These are phyloP conservation scores for Ostrea denselamellosa DNA, from an alignment of 1,140 invertebrate species.

Conservation along the genomic window DNA sequence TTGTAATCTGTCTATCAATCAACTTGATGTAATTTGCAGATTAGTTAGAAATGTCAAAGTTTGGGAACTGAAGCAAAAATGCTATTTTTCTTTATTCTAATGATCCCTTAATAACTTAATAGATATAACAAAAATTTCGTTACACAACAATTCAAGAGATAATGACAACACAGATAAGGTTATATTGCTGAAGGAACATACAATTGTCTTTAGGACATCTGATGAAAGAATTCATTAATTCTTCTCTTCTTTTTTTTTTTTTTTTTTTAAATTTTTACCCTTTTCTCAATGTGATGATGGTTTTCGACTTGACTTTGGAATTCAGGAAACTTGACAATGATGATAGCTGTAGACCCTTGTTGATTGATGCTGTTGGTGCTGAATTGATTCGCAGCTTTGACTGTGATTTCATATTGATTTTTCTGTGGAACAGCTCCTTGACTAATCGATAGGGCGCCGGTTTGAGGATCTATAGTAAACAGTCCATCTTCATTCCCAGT, in stretches of 20 bases:
- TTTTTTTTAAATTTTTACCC: slow-evolving; percentile 32
- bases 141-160: too few species aligned
- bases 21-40: not conserved
- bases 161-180: not conserved
- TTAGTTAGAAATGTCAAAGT: slow-evolving; percentile 3
- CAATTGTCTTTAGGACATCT: not conserved
- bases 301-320: not conserved
- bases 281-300: slow-evolving; percentile 35
- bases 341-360: not conserved
- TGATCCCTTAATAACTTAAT: not conserved
- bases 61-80: not conserved
- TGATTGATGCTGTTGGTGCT: not conserved
- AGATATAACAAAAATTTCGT: not conserved
- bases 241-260: too few species aligned
- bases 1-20: too few species aligned
- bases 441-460: slow-evolving; percentile 66
- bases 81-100: not conserved
- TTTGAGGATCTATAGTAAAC: slow-evolving; percentile 69
- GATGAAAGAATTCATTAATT: not conserved
- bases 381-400: not conserved
- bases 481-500: slow-evolving; percentile 72
- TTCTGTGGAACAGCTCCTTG: slow-evolving; percentile 31
- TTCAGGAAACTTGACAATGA: not conserved
- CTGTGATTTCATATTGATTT: slow-evolving; percentile 13
- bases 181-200: not conserved